Evolutionary conservation across 2,113 vertebrate species (phyloP), one percentile per base, ranked within the genome.

Genomic region (Phainopepla nitens): DNA sequence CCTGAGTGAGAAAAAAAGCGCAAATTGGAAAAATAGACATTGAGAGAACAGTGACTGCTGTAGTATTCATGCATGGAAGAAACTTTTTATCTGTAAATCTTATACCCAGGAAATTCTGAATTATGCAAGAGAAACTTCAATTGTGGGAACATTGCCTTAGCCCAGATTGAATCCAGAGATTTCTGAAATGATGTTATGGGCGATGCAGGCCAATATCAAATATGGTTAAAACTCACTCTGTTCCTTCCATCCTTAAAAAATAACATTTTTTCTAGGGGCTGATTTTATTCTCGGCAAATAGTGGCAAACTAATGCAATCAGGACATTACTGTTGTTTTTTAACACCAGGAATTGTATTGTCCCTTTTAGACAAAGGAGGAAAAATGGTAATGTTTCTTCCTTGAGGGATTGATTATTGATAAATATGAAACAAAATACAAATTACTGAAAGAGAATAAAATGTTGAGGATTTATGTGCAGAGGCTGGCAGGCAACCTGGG

Each of bases 121-220:
- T 89, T 90, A 80, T 58, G 39, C 36, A 80, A 58, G 56, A 76
- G 47, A 78, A 92, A 44, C 44, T 90, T 86, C 27, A 64, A 22
- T 47, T 71, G 22, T 24, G 21, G 64, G 27, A 90, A 13, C 69
- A 81, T 61, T 87, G 64, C 61, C 22, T 73, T n/a, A 49, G 82
- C 27, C 50, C 68, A 88, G 85, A 92, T 36, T 66, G 49, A 96
- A 89, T 66, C 15, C 47, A 47, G 42, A 60, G 27, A 82, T 87
- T 92, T 92, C 51, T 92, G 72, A 91, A 91, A 77, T 81, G 0
- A 56, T 61, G 27, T 86, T 87, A 64, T 2, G 4, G 45, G 33
- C 1, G 3, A 56, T 60, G 78, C 31, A 90, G 39, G 56, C 72
- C 72, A 73, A n/a, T 60, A 78, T 79, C 10, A 93, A 75, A 92